These are phyloP conservation scores for Ammodytes marinus DNA, from an alignment of 2,113 vertebrate species.

Conservation along the genomic window DNA sequence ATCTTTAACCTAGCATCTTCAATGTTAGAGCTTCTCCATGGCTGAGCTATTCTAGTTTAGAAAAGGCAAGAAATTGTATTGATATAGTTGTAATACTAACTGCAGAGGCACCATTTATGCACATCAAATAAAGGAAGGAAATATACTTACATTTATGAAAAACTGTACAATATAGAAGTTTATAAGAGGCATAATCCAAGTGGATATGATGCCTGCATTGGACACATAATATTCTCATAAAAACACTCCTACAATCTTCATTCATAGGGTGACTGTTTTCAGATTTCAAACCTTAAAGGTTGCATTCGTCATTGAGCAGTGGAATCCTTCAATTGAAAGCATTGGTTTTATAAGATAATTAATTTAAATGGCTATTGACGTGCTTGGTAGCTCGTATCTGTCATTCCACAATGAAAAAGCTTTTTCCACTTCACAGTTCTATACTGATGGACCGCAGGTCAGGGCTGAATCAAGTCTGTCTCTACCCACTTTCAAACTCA, in stretches of 20 bases:
- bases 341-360: neutral
- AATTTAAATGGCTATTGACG: neutral
- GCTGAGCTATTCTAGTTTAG: neutral
- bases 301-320: neutral
- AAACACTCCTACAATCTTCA: neutral
- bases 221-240: neutral
- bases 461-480: slow-evolving; percentile 8
- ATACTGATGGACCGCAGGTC: slow-evolving; percentile 20
- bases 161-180: neutral
- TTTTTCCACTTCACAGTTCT: slow-evolving; percentile 22
- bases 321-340: neutral
- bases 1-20: neutral
- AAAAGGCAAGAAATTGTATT: no score
- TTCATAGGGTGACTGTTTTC: neutral
- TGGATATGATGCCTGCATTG: neutral
- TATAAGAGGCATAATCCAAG: neutral
- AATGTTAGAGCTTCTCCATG: neutral
- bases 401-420: slow-evolving; percentile 29
- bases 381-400: neutral
- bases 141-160: neutral
- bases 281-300: neutral
- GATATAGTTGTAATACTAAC: neutral
- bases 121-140: neutral
- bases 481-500: slow-evolving; percentile 16
- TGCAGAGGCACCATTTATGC: neutral